Evolutionary conservation across 2,113 vertebrate genomes (phyloP).

Genomic region (Dasyornis broadbenti): DNA sequence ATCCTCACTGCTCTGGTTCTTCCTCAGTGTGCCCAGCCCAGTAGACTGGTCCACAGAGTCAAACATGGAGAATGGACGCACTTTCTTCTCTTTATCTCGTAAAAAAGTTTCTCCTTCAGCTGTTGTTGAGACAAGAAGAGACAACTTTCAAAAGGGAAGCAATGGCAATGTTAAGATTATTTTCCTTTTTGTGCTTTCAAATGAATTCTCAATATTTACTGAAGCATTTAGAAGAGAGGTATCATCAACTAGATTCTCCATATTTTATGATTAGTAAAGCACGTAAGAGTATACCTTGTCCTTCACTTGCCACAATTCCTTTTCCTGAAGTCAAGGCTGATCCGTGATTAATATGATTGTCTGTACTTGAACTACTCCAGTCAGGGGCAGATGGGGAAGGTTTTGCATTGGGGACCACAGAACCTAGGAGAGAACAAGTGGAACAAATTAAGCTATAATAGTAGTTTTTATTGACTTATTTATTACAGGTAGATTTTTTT

Average conservation of each 20-base stretch:
- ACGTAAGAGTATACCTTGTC: conserved; percentile 71
- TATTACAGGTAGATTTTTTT: background rate
- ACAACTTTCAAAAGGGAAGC: background rate
- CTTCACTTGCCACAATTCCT: conserved; percentile 62
- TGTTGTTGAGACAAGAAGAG: background rate
- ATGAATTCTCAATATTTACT: background rate
- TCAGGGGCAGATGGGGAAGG: conserved; percentile 60
- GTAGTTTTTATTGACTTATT: background rate
- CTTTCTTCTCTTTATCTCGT: conserved; percentile 83
- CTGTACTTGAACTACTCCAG: conserved; percentile 73
- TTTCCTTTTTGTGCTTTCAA: background rate
- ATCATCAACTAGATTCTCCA: background rate
- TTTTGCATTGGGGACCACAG: conserved; percentile 47
- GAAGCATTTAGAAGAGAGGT: background rate
- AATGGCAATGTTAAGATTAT: rapidly evolving
- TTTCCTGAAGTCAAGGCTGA: conserved; percentile 60
- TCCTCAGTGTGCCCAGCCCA: conserved; percentile 75
- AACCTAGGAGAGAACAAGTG: conserved; percentile 11
- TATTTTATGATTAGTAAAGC: background rate
- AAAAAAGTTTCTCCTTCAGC: conserved; percentile 77
- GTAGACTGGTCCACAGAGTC: conserved; percentile 80
- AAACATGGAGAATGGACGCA: conserved; percentile 91
- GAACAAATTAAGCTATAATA: background rate
- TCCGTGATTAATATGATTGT: conserved; percentile 70
- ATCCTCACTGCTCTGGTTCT: conserved; percentile 97